A percentile compares a stretch with the other conserved stretches of the same genome.
phyloP scores from a whole-genome alignment of 64 coral and sea anemone species.

The Actinia equina region DNA sequence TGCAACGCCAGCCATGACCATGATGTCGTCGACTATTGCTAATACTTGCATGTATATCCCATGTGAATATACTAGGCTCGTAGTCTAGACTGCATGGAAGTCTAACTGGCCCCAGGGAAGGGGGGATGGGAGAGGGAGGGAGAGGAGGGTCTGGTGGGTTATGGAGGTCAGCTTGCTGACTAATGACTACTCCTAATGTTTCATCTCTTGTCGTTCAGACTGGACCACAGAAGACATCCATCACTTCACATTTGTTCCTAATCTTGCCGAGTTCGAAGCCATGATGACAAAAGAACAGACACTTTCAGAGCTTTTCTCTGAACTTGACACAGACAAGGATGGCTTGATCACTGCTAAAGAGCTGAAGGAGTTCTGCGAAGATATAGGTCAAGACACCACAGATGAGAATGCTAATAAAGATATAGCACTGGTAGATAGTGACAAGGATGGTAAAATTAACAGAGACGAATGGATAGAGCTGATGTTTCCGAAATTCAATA shows the following conservation, averaged over 20 bases:
- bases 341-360: constrained; percentile 85
- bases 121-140: no score
- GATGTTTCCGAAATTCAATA: constrained; percentile 98
- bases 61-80: no score
- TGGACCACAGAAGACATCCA: constrained; percentile 80
- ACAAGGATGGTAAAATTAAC: constrained; percentile 94
- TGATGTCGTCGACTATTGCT: no score
- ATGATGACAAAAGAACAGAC: constrained; percentile 96
- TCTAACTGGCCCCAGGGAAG: no score
- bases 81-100: no score
- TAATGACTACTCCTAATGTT: neutral
- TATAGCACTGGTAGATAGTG: constrained; percentile 78
- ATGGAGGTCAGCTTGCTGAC: no score
- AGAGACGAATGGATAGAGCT: constrained; percentile 98
- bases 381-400: constrained; percentile 89
- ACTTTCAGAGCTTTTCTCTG: constrained; percentile 85
- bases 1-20: no score
- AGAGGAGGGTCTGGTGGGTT: no score
- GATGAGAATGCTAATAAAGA: constrained; percentile 82
- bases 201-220: constrained; percentile 16
- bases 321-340: constrained; percentile 88
- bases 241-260: constrained; percentile 87
- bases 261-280: constrained; percentile 96
- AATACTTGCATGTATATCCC: no score
- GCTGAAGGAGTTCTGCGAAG: constrained; percentile 91